Evolutionary conservation across 1,140 invertebrate genomes (phyloP).

Genomic region (Solen grandis): DNA sequence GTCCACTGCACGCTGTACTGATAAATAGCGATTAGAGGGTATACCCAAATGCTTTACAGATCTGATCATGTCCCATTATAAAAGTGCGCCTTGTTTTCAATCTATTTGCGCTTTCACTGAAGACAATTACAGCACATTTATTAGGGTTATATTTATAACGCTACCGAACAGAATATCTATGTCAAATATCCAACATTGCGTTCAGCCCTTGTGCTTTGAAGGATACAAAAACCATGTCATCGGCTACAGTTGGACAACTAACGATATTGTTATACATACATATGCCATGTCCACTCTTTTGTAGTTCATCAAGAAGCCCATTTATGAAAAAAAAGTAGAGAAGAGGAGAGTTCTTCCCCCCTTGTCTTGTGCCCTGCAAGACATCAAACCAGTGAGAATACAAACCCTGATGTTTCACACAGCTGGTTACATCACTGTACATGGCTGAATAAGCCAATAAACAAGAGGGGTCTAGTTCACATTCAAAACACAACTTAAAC

Average conservation of each 20-base stretch:
- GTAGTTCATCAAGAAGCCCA: not conserved
- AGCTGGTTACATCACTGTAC: not conserved
- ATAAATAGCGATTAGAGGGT: not conserved
- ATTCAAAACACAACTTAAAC: constrained; percentile 4
- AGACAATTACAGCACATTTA: not conserved
- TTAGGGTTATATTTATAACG: not conserved
- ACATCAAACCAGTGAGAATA: not conserved
- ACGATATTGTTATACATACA: constrained; percentile 14
- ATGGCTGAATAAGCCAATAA: not conserved
- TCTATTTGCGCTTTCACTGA: not conserved
- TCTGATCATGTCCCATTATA: not conserved
- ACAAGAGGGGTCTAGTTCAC: not conserved
- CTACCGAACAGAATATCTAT: not conserved
- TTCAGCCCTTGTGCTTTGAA: not conserved
- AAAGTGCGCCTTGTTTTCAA: not conserved
- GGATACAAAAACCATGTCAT: constrained; percentile 10
- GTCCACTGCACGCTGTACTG: not conserved
- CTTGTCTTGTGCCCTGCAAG: constrained; percentile 12
- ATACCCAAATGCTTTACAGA: not conserved
- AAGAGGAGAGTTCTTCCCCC: not conserved
- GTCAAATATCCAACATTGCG: not conserved
- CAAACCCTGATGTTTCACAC: not conserved
- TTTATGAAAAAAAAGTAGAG: constrained; percentile 10
- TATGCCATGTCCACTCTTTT: constrained; percentile 1
- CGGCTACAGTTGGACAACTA: not conserved